Base-by-base conservation (phyloP, 2,888 invertebrate genomes). In the Stomorhina lunata region DNA sequence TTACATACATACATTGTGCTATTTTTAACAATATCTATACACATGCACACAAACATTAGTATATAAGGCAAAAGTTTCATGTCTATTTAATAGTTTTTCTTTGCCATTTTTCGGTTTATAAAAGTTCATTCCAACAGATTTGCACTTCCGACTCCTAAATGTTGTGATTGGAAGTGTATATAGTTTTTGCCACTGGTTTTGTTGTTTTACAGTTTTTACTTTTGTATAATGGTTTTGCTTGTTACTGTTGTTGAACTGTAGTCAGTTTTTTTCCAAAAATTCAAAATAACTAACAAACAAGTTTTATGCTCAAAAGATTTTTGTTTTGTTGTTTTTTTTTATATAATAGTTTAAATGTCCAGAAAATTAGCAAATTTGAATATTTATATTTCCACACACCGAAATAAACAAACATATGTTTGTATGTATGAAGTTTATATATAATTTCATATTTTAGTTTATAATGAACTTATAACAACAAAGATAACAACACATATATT, bases 311-410 rank as follows among this genome's bases (percentile, higher is more conserved):
- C 20, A 61, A 57, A 53, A 77, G 65, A 76, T 50, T 75, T 76
- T 57, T 48, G 45, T 57, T 78, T 82, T 79, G 53, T 63, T 27
- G n/a, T 29, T 59, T 73, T 61, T 40, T 20, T n/a, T 15, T 32
- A 17, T 59, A 37, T 59, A 57, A 59, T 68, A 68, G 75, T 75
- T 80, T 79, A 83, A 83, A 83, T 81, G 81, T 77, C 83, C 81
- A 81, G 83, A 83, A 83, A 80, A 83, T 83, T 80, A 80, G 76
- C 83, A 80, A 71, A 68, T 75, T 75, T 79, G 50, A 45, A 75
- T 75, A 55, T 73, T 55, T 75, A 25, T 25, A 48, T 45, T 27
- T 50, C 7, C n/a, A 65, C 48, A 53, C 48, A 17, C 15, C 12
- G 12, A 53, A 29, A 29, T 25, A 48, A 53, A 7, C 27, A 22